Evolutionary conservation across 2,113 vertebrate genomes (phyloP).

Genomic region (Colinus virginianus): DNA sequence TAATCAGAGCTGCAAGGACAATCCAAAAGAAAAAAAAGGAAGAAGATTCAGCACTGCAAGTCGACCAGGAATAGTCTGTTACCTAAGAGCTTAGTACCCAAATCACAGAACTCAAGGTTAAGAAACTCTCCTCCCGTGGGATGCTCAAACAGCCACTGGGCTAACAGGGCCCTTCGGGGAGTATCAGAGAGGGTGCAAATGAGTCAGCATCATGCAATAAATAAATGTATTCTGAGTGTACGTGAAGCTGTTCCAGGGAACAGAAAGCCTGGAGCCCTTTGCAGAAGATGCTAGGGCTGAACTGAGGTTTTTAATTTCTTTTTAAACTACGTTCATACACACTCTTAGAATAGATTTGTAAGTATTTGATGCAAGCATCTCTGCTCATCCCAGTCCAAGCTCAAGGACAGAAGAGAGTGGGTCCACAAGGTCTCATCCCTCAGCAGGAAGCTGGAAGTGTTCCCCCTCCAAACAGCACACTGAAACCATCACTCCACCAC

Average conservation of each 20-base stretch:
- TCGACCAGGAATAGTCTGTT: not conserved
- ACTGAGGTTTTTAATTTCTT: not conserved
- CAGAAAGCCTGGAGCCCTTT: not conserved
- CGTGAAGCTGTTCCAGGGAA: not conserved
- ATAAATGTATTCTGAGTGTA: not conserved
- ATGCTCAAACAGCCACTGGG: not conserved
- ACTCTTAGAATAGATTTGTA: not conserved
- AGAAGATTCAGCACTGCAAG: not conserved
- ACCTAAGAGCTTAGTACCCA: not conserved
- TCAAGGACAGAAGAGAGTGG: rapidly evolving
- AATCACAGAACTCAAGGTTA: not conserved
- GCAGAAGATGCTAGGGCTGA: not conserved
- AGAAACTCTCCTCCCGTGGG: not conserved
- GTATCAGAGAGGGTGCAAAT: not conserved
- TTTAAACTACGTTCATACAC: not conserved
- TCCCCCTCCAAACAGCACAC: not conserved
- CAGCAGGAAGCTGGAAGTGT: rapidly evolving
- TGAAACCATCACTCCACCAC: not conserved
- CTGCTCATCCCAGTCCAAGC: not conserved
- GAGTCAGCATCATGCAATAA: not conserved
- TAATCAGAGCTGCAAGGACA: not conserved
- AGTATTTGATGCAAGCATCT: not conserved
- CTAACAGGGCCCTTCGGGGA: not conserved
- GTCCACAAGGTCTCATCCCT: not conserved
- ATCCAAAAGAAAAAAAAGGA: not conserved